Conservation (phyloP, 2,888 invertebrate species). For the Hirtodrosophila confusa region DNA sequence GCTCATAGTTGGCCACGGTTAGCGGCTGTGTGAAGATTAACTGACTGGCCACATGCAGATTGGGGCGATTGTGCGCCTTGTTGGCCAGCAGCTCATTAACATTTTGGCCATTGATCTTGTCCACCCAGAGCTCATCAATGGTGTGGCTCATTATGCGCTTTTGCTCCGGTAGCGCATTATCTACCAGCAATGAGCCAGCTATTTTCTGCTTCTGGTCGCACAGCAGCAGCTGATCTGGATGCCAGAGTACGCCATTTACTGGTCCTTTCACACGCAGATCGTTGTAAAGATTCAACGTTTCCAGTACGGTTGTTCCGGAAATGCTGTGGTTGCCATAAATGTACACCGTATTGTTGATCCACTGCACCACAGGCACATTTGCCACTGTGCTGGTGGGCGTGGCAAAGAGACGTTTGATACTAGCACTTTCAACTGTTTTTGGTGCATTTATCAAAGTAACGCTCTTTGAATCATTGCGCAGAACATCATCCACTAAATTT, state of each 20-base stretch:
- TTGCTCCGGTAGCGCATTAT: slow-evolving; percentile 54
- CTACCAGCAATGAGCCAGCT: slow-evolving; percentile 68
- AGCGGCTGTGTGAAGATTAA: slow-evolving; percentile 74
- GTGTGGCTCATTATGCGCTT: slow-evolving; percentile 74
- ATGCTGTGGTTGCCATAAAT: slow-evolving; percentile 83
- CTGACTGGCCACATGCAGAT: slow-evolving; percentile 72
- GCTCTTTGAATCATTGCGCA: slow-evolving; percentile 82
- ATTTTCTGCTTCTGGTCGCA: slow-evolving; percentile 72
- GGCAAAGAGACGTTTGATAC: slow-evolving; percentile 82
- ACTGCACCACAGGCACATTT: slow-evolving; percentile 84
- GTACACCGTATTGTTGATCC: slow-evolving; percentile 84
- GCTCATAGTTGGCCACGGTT: slow-evolving; percentile 65
- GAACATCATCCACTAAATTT: slow-evolving; percentile 85
- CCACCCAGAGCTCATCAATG: slow-evolving; percentile 72
- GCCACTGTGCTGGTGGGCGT: slow-evolving; percentile 81
- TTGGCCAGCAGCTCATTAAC: slow-evolving; percentile 64
- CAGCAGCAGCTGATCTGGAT: slow-evolving; percentile 82
- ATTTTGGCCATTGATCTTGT: slow-evolving; percentile 79
- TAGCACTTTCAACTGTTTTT: slow-evolving; percentile 70
- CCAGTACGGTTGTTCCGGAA: slow-evolving; percentile 83
- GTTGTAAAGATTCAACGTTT: slow-evolving; percentile 75
- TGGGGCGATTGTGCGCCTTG: slow-evolving; percentile 63
- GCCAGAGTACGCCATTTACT: slow-evolving; percentile 84
- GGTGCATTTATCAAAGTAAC: slow-evolving; percentile 82
- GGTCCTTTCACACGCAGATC: slow-evolving; percentile 73